Base-by-base conservation (phyloP, 2,888 invertebrate species). In the Acutogordius australiensis region DNA sequence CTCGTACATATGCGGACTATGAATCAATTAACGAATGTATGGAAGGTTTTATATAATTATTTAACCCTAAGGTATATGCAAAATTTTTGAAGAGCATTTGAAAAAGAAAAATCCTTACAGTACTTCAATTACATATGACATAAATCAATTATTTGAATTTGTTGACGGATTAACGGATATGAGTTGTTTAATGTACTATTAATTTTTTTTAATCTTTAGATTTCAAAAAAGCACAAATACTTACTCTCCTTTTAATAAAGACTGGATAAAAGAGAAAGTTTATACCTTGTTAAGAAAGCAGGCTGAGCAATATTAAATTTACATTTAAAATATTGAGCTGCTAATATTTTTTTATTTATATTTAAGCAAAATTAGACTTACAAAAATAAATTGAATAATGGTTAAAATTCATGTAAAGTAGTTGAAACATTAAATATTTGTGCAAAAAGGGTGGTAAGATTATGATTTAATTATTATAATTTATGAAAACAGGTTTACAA, bases 251-350 rank as follows among this genome's bases (percentile, higher is more conserved):
- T 91, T 91, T 74, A 91, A 91, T 71, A 94, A 94, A 74, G 90
- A 88, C 67, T 97, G 91, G 91, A 87, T 97, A 62, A 97, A 97
- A 72, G 91, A 97, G 70, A 90, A 94, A 71, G 90, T 97, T 64
- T 94, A 91, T 69, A 82, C 90, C 2, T 74, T 94, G 66, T 74
- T 94, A 63, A 68, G 77, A 65, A 80, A 87, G 65, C 86, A 90
- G 72, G 90, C 90, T n/a, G 51, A 51, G 23, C 37, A 37, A 37
- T 37, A 37, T n/a, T n/a, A n/a, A n/a, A n/a, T n/a, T n/a, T n/a
- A n/a, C n/a, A n/a, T n/a, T n/a, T n/a, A n/a, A n/a, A n/a, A n/a
- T n/a, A n/a, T n/a, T n/a, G n/a, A n/a, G n/a, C n/a, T n/a, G n/a
- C n/a, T n/a, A n/a, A n/a, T n/a, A n/a, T n/a, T n/a, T n/a, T n/a